A percentile compares a stretch with the other conserved stretches of the same genome.
These are phyloP conservation scores for Gallirallus australis DNA, from an alignment of 2,797 vertebrate genomes.

Conservation along the genomic window DNA sequence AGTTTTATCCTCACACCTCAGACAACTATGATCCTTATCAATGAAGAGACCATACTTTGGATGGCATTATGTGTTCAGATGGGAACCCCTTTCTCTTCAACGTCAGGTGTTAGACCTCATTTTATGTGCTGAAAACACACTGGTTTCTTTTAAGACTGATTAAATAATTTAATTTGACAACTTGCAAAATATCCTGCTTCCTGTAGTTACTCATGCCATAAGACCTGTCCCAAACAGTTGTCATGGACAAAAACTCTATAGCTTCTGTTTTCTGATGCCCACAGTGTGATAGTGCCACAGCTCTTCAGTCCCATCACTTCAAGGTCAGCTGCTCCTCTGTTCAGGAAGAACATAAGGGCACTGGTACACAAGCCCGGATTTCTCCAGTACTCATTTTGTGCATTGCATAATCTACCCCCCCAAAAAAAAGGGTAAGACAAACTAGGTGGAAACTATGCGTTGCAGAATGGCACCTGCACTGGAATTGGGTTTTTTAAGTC, in stretches of 20 bases:
- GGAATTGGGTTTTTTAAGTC: not conserved
- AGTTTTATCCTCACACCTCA: not conserved
- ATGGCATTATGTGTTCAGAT: not conserved
- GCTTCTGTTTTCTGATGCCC: not conserved
- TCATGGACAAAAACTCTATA: not conserved
- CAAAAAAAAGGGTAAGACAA: not conserved
- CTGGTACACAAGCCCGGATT: not conserved
- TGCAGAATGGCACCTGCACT: not conserved
- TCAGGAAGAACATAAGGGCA: not conserved
- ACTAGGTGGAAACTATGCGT: not conserved
- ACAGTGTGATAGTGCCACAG: not conserved
- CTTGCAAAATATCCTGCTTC: conserved; percentile 19
- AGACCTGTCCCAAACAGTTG: not conserved
- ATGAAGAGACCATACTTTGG: not conserved
- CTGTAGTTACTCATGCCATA: not conserved
- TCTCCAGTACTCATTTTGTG: not conserved
- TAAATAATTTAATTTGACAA: not conserved
- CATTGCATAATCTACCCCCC: not conserved
- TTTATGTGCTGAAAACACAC: not conserved
- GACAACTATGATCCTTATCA: not conserved
- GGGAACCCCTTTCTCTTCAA: not conserved
- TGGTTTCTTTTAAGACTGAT: not conserved
- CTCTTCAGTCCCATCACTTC: fast-evolving
- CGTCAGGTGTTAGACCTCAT: not conserved
- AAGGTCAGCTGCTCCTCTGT: not conserved